Evolutionary conservation across 2,888 invertebrate species (phyloP).

Genomic region (Caenorhabditis panamensis): DNA sequence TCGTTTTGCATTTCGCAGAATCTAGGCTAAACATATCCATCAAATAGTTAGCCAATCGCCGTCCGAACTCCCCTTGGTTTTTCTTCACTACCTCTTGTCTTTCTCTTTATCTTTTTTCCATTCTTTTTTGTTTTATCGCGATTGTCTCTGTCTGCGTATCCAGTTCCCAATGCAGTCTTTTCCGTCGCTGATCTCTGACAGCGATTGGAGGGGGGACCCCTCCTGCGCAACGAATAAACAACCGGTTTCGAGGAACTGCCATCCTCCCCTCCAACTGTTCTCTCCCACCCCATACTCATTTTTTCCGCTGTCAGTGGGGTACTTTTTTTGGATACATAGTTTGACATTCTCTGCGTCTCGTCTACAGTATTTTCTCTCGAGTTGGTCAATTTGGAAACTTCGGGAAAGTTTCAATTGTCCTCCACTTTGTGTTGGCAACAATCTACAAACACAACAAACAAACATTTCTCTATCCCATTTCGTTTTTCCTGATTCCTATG

Average conservation of each 20-base stretch:
- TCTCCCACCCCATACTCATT: conserved; percentile 2
- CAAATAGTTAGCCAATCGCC: conserved; percentile 8
- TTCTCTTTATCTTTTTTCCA: not conserved
- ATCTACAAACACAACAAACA: conserved; percentile 1
- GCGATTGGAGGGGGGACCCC: conserved; percentile 20
- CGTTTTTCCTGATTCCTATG: not conserved
- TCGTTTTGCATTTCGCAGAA: not conserved
- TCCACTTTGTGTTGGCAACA: not conserved
- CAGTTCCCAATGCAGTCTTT: not conserved
- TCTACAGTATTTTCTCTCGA: not conserved
- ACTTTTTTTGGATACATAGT: not conserved
- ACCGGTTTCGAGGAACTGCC: conserved; percentile 49
- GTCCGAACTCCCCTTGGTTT: conserved; percentile 3
- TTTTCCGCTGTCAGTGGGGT: conserved; percentile 7
- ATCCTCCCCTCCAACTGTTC: conserved; percentile 16
- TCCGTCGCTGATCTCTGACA: conserved; percentile 31
- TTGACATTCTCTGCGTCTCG: conserved; percentile 3
- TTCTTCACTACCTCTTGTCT: not conserved
- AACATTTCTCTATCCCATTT: not conserved
- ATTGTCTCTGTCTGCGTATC: conserved; percentile 29
- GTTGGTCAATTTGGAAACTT: conserved; percentile 1
- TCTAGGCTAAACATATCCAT: conserved; percentile 16
- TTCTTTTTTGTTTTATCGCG: conserved; percentile 22
- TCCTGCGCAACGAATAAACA: conserved; percentile 48
- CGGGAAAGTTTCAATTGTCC: conserved; percentile 1